Base-by-base conservation (phyloP, 2,113 vertebrate species). In the Tricholaema leucomelas region DNA sequence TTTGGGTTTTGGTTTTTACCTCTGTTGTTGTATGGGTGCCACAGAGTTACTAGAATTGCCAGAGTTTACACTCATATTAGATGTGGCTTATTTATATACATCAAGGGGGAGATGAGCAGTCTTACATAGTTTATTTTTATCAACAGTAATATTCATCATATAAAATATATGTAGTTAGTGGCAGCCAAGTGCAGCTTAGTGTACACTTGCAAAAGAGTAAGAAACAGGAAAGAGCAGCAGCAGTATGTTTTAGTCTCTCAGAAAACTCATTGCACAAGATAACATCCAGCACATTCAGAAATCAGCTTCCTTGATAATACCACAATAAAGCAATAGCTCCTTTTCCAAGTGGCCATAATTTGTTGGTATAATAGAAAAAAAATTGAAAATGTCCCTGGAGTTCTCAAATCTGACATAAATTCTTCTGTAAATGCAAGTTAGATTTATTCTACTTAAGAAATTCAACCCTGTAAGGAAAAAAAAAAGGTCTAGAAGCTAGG, bases 291-390 rank as follows among this genome's bases (percentile, higher is more conserved):
- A 25, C 0, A 0, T 33, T 69, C 65, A 69, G 83, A 81, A 92
- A 78, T 44, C 61, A 27, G 80, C 74, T 96, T 90, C 46, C 21
- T 36, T 40, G 65, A 55, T 77, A 71, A 77, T 81, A 31, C 69
- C 81, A 64, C 42, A 35, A 40, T 42, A 74, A 92, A 91, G 81
- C 76, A 79, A 81, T 82, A 81, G 60, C 75, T 93, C 67, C 55
- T 94, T 91, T 94, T 91, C 88, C 72, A 89, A 76, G 77, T 77
- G 78, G 75, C 56, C 78, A 60, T 95, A 28, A 84, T 88, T 94
- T 87, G 66, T 87, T 84, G 60, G 60, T 59, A 25, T 55, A 70
- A 66, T 33, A 60, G 67, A 54, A 66, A 46, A 85, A 94, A 73
- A 44, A 5, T 44, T 44, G 5, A 33, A 52, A 83, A 36, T 54